Evolutionary conservation across 2,113 vertebrate species (phyloP), one percentile per base, ranked within the genome.

Genomic region (Ceratotherium simum): DNA sequence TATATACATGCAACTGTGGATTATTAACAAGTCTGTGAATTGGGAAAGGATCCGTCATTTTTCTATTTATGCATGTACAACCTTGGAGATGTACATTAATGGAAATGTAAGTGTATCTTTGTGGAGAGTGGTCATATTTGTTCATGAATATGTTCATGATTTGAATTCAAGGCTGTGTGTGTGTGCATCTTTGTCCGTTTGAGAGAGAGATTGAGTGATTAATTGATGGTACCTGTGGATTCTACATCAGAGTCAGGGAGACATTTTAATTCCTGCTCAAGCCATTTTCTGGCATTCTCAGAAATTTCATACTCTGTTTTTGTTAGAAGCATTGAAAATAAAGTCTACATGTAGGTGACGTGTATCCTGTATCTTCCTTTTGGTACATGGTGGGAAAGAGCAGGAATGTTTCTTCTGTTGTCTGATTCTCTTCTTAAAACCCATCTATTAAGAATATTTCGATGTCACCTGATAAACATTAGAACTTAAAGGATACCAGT

Each of bases 271-370:
- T 84, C 29, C 56, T 76, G 10, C 8, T 58, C n/a, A 23, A 4
- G 33, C 29, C 23, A 6, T 70, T 76, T 82, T 64, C 48, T 36
- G 36, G 62, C 29, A 39, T 60, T 72, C 39, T 92, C 48, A 93
- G 42, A 88, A 86, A 78, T 87, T 33, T 69, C 13, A 69, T 69
- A 60, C n/a, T 67, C 46, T 85, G 29, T 20, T 56, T 96, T 79
- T 39, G n/a, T 76, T 87, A 42, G 20, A 87, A 67, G 10, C 62
- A 16, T 67, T 64, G 33, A 88, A 85, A 76, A 78, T 83, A 36
- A 84, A 58, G 10, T 79, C 79, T 92, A 62, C 27, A 8, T 23
- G 1, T 51, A 73, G 39, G 20, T 76, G 36, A 64, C 2, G 0
- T 21, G 12, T 48, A 25, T 54, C 42, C 33, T 48, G 2, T 36